Conservation (phyloP, 2,113 vertebrate species). For the Zosterops hypoxanthus region DNA sequence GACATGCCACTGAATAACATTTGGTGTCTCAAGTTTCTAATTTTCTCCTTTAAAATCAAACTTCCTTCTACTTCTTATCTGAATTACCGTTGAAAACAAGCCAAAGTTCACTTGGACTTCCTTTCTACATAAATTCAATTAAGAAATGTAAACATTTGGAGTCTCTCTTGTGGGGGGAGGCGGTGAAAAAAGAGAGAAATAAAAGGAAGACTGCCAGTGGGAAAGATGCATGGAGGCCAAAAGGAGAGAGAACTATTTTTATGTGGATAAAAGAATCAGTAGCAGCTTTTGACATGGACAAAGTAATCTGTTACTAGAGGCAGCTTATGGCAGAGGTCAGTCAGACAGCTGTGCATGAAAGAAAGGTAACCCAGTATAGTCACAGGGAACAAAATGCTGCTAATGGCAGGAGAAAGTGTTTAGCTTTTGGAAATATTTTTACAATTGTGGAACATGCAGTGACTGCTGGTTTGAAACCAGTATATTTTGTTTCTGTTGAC, state of each 20-base stretch:
- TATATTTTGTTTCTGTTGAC: background rate
- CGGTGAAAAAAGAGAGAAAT: background rate
- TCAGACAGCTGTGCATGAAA: background rate
- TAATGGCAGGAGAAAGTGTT: background rate
- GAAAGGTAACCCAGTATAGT: background rate
- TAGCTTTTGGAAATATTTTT: background rate
- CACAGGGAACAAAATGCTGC: background rate
- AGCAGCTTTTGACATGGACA: background rate
- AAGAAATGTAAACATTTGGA: background rate
- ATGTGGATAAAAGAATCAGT: background rate
- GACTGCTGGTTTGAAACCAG: background rate
- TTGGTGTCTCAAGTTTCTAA: background rate
- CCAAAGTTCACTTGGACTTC: constrained; percentile 5
- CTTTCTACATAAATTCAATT: background rate
- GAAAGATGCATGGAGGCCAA: background rate
- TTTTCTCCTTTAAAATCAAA: background rate
- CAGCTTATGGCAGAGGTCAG: background rate
- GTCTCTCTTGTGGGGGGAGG: background rate
- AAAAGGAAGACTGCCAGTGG: background rate
- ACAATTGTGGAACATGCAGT: background rate
- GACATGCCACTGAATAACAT: background rate
- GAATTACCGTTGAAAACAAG: constrained; percentile 14
- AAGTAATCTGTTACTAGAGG: background rate
- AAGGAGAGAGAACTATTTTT: background rate
- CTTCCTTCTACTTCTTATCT: constrained; percentile 6